Percentiles rank a stretch among this genome's conserved stretches.
phyloP scores from a whole-genome alignment of 1,140 invertebrate species.

The Sitobion miscanthi region DNA sequence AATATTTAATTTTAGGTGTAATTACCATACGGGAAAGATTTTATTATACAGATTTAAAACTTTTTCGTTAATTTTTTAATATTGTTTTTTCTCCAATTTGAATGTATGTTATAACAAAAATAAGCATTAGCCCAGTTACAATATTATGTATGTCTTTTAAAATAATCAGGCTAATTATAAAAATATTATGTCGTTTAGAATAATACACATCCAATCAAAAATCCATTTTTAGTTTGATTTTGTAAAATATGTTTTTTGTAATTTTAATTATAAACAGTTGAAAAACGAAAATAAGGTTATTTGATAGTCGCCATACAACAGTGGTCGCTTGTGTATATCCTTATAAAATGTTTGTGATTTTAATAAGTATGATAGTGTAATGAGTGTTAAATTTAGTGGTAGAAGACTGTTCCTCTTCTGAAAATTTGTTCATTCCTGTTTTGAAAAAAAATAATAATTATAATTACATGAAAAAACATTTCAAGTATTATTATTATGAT shows the following conservation, averaged over 20 bases:
- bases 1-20: constrained; percentile 36
- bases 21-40: background rate
- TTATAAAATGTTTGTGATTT: constrained; percentile 26
- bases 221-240: background rate
- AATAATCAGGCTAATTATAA: background rate
- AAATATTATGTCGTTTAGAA: background rate
- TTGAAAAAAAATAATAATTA: constrained; percentile 27
- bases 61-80: constrained; percentile 7
- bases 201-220: background rate
- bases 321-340: background rate
- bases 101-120: background rate
- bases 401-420: constrained; percentile 55
- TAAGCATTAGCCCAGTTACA: background rate
- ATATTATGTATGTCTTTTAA: background rate
- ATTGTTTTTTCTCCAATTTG: background rate
- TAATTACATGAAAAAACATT: background rate
- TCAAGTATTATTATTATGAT: background rate
- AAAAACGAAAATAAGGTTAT: background rate
- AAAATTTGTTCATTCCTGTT: constrained; percentile 55
- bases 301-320: background rate
- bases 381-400: constrained; percentile 13
- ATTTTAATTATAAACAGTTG: background rate
- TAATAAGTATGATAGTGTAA: background rate
- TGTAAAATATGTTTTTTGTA: constrained; percentile 13
- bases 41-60: constrained; percentile 17